Conservation (phyloP, 2,888 invertebrate genomes). For the Achlya flavicornis region DNA sequence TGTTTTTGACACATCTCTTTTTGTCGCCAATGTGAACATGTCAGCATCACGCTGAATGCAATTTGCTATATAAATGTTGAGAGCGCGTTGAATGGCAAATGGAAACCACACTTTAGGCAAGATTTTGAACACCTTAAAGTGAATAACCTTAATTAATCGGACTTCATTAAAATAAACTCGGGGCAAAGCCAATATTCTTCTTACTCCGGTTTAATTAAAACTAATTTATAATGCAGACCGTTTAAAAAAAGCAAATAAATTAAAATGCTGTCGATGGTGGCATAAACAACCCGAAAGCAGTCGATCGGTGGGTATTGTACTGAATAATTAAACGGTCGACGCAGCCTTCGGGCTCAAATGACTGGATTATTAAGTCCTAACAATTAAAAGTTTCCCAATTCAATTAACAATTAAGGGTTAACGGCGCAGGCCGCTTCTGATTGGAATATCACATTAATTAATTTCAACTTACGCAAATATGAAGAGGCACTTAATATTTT, state of each 20-base stretch:
- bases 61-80: conserved; percentile 6
- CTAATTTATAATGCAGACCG: conserved; percentile 5
- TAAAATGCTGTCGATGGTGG: conserved; percentile 35
- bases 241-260: conserved; percentile 24
- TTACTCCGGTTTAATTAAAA: neutral
- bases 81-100: neutral
- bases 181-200: neutral
- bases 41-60: conserved; percentile 9
- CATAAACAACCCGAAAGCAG: conserved; percentile 42
- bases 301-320: conserved; percentile 51
- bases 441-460: conserved; percentile 61
- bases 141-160: neutral
- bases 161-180: neutral
- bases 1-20: conserved; percentile 6
- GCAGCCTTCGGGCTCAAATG: conserved; percentile 40
- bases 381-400: conserved; percentile 66
- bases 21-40: conserved; percentile 1
- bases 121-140: neutral
- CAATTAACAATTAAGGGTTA: conserved; percentile 65
- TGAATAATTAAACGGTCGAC: conserved; percentile 65
- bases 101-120: neutral
- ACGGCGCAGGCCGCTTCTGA: conserved; percentile 53
- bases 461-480: conserved; percentile 43
- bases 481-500: conserved; percentile 11
- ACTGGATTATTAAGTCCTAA: conserved; percentile 64